A percentile compares a stretch with the other conserved stretches of the same genome.
Conservation (phyloP, 2,888 invertebrate genomes). For the Pandemis cinnamomeana region DNA sequence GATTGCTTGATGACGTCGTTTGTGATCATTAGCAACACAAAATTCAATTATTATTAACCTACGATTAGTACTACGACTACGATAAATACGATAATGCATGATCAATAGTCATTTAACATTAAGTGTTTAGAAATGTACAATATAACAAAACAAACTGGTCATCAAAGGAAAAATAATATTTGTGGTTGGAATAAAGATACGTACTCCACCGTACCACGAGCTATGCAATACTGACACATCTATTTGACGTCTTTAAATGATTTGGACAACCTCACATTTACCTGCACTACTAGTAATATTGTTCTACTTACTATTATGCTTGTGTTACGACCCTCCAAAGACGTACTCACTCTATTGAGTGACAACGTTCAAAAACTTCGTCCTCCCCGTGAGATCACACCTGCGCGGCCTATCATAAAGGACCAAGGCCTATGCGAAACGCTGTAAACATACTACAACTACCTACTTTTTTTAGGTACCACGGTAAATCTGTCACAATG, state of each 20-base stretch:
- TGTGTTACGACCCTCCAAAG: too few relatives aligned
- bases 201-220: background rate
- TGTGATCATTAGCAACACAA: constrained; percentile 1
- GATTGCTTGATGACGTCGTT: constrained; percentile 8
- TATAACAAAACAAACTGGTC: background rate
- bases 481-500: constrained; percentile 28
- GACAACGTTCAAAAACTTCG: too few relatives aligned
- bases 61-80: background rate
- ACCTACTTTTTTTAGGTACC: background rate
- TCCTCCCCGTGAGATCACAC: too few relatives aligned
- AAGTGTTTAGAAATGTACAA: background rate
- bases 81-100: too few relatives aligned
- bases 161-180: background rate
- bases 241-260: too few relatives aligned
- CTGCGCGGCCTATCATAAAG: background rate
- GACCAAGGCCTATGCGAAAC: background rate
- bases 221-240: background rate
- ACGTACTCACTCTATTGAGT: too few relatives aligned
- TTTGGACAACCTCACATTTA: too few relatives aligned
- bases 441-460: background rate
- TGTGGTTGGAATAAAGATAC: background rate
- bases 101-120: background rate
- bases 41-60: constrained; percentile 8
- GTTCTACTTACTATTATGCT: too few relatives aligned
- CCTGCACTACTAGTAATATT: too few relatives aligned